phyloP scores from a whole-genome alignment of 2,797 vertebrate species.

The Falco novaeseelandiae region DNA sequence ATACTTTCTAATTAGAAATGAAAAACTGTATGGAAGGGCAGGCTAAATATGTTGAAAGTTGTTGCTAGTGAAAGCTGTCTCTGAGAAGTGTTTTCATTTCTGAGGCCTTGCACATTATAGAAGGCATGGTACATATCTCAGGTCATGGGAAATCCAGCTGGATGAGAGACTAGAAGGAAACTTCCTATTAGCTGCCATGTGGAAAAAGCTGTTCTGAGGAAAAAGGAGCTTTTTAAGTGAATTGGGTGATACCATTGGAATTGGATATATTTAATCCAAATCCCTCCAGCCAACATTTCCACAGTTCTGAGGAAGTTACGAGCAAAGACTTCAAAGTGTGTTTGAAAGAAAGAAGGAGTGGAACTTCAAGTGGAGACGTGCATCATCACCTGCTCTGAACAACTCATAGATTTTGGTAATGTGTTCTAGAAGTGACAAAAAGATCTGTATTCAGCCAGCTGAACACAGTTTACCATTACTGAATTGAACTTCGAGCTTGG shows the following conservation, averaged over 20 bases:
- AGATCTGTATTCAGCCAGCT: neutral
- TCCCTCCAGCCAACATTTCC: neutral
- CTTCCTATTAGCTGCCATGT: slow-evolving; percentile 11
- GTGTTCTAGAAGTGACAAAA: slow-evolving; percentile 8
- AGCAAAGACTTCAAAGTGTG: neutral
- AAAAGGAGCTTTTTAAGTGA: neutral
- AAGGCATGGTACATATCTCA: neutral
- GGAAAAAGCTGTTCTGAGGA: slow-evolving; percentile 15
- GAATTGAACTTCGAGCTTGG: slow-evolving; percentile 5
- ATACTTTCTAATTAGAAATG: neutral
- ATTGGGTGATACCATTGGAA: neutral
- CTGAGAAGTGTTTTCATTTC: neutral
- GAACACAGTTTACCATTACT: neutral
- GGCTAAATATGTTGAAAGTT: neutral
- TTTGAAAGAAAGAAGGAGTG: neutral
- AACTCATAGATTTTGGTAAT: neutral
- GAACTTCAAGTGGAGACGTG: neutral
- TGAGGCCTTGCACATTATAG: neutral
- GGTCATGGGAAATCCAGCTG: slow-evolving; percentile 28
- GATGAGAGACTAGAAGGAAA: neutral
- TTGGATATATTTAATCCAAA: neutral
- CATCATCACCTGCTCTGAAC: slow-evolving; percentile 34
- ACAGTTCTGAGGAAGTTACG: neutral
- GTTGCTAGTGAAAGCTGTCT: slow-evolving; percentile 5
- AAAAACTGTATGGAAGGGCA: neutral